Evolutionary conservation across 2,888 invertebrate species (phyloP).

Genomic region (Dynastes hyllus): DNA sequence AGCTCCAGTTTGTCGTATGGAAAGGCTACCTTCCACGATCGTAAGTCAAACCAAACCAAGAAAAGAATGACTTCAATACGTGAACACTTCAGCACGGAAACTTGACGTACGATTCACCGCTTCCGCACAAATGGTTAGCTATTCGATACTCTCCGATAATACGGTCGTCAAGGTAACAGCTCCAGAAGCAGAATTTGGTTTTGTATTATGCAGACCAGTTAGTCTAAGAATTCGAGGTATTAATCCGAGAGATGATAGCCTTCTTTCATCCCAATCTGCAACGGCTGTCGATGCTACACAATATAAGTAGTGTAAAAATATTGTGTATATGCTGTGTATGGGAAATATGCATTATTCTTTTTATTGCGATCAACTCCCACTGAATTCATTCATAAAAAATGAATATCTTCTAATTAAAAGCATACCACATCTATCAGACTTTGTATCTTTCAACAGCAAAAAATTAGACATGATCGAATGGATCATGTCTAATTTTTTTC

Average conservation of each 20-base stretch:
- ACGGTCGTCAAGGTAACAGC: not conserved
- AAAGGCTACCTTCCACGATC: not conserved
- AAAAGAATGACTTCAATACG: not conserved
- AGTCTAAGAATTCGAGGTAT: not conserved
- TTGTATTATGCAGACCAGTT: not conserved
- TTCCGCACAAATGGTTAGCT: not conserved
- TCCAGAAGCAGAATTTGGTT: not conserved
- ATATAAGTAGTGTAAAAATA: not conserved
- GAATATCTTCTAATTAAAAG: no score
- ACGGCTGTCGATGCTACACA: not conserved
- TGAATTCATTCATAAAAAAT: no score
- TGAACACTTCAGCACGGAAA: not conserved
- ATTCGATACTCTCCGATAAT: not conserved
- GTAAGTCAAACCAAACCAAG: not conserved
- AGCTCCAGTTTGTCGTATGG: not conserved
- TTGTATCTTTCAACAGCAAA: not conserved
- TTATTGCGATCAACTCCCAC: no score
- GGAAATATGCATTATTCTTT: no score
- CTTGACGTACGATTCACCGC: not conserved
- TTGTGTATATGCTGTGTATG: no score
- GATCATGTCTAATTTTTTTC: no score
- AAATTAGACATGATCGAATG: not conserved
- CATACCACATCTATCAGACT: no score
- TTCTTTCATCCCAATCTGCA: not conserved
- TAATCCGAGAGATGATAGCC: not conserved